Evolutionary conservation across 2,888 invertebrate species (phyloP), one percentile per base, ranked within the genome.

Genomic region (Incurvaria masculella): DNA sequence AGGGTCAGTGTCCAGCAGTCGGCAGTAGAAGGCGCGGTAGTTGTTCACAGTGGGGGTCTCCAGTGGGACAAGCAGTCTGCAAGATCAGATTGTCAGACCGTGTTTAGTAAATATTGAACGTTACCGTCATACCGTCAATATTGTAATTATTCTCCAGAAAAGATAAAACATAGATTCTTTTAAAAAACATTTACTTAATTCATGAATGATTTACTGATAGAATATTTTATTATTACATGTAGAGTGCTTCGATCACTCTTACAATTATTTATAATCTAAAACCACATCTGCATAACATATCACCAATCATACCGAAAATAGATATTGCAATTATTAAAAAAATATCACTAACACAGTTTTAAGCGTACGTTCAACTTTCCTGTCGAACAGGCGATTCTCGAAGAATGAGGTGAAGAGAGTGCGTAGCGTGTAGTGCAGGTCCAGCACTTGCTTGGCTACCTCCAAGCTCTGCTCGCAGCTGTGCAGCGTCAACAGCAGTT

Each of bases 391-490:
- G 51, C 86, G 66, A 52, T 83, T 80, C 2, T 70, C 69, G 62
- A 89, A 89, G 60, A 84, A 82, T 18, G 79, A 73, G 0, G 83
- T 82, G 57, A 86, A 83, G 52, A 85, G 81, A 0, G 86, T 85
- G 52, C 85, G 78, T 2, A 86, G 72, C 0, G 88, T 88, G 59
- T 80, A 86, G 65, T 85, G 89, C 0, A 82, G 80, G 57, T 91
- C 89, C 46, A 91, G 75, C 20, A 87, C 87, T 41, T 74, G 73
- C 63, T 89, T 89, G 0, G 89, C 79, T 17, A 82, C 74, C 59
- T 88, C 87, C 56, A 85, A 70, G 52, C 86, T 85, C 56, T 79
- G 84, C 51, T 83, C 81, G 65, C 89, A 89, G 61, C 88, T 86
- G 63, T 89, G 85, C 55, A 83, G 81, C 56, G 84, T 84, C 17